Conservation (phyloP, 2,797 vertebrate genomes). For the Holocentrus rufus region DNA sequence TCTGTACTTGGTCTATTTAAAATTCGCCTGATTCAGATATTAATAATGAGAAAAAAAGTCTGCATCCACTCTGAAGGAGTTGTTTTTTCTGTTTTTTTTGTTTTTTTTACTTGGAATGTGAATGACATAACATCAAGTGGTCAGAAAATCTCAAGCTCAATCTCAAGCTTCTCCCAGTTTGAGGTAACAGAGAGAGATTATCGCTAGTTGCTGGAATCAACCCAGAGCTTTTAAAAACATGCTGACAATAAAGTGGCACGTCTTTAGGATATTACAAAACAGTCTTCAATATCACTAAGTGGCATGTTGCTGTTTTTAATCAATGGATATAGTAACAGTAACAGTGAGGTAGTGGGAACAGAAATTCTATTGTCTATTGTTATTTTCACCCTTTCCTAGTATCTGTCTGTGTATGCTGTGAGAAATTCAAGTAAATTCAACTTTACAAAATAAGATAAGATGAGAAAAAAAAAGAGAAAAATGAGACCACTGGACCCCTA, state of each 20-base stretch:
- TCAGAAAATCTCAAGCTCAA: constrained; percentile 5
- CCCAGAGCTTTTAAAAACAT: neutral
- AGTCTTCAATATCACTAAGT: neutral
- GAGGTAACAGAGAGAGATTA: neutral
- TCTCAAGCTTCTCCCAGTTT: constrained; percentile 19
- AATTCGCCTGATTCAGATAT: constrained; percentile 35
- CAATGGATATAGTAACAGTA: neutral
- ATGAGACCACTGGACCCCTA: constrained; percentile 5
- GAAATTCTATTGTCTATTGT: neutral
- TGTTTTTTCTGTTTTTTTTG: too few species aligned
- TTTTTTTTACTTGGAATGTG: constrained; percentile 35
- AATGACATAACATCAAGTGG: constrained; percentile 20
- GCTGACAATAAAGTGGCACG: neutral
- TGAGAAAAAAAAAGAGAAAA: constrained; percentile 17
- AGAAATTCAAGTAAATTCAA: constrained; percentile 30
- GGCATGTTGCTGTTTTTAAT: neutral
- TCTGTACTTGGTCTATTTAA: constrained; percentile 53
- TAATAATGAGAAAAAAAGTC: constrained; percentile 47
- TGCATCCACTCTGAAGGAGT: constrained; percentile 16
- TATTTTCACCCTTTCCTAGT: neutral
- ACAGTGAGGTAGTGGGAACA: neutral
- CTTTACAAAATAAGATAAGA: constrained; percentile 49
- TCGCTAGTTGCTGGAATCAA: neutral
- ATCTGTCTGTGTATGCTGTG: neutral
- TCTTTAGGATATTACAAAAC: neutral